These are phyloP conservation scores for Papilio elwesi DNA, from an alignment of 2,888 invertebrate genomes.

Conservation along the genomic window DNA sequence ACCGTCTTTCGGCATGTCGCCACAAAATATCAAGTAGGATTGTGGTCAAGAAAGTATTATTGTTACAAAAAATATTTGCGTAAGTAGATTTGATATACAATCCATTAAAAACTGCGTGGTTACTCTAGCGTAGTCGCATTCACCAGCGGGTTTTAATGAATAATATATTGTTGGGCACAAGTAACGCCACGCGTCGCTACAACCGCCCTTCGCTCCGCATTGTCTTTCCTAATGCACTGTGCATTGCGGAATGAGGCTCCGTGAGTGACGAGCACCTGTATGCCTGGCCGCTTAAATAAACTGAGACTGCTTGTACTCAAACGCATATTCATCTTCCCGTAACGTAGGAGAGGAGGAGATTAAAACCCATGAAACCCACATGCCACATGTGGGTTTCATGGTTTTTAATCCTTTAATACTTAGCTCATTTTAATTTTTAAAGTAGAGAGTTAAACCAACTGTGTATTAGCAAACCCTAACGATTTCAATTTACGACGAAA, in stretches of 20 bases:
- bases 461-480: too few species aligned
- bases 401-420: neutral
- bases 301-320: slow-evolving; percentile 9
- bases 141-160: slow-evolving; percentile 31
- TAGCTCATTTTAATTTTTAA: neutral
- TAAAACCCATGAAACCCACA: too few species aligned
- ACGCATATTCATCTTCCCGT: slow-evolving; percentile 4
- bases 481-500: too few species aligned
- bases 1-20: too few species aligned
- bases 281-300: slow-evolving; percentile 21
- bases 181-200: neutral
- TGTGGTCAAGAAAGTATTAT: too few species aligned
- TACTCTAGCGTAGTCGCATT: slow-evolving; percentile 13
- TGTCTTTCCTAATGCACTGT: slow-evolving; percentile 32
- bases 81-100: too few species aligned
- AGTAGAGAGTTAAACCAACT: neutral
- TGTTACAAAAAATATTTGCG: too few species aligned
- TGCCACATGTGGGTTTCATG: neutral
- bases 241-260: slow-evolving; percentile 15
- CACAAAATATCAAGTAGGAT: too few species aligned
- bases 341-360: neutral
- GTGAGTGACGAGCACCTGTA: slow-evolving; percentile 17
- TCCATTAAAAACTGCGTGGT: neutral
- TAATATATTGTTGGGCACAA: slow-evolving; percentile 25
- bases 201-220: neutral